Conservation (phyloP, 30 jellyfish, hydroid and myxozoan species). For the Chrysaora quinquecirrha region DNA sequence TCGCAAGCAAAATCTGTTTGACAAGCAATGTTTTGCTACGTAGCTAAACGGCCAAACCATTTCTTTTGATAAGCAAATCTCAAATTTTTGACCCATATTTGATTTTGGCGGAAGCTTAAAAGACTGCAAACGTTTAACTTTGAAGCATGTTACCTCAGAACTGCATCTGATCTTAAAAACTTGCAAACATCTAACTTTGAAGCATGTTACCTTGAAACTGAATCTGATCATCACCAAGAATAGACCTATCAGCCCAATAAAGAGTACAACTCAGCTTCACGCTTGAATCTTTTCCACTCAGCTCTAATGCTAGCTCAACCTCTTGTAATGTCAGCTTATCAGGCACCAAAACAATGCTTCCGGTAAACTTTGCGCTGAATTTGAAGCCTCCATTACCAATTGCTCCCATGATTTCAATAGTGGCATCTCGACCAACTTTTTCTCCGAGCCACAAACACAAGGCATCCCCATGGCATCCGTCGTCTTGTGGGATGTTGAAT, state of each 20-base stretch:
- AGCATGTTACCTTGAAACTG: slow-evolving; percentile 8
- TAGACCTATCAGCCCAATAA: not conserved
- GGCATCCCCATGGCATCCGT: slow-evolving; percentile 29
- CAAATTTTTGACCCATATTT: too few relatives aligned
- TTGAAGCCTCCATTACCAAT: not conserved
- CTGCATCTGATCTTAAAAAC: too few relatives aligned
- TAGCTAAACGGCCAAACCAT: too few relatives aligned
- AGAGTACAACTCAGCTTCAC: slow-evolving; percentile 6
- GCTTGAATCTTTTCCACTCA: slow-evolving; percentile 6
- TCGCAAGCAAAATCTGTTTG: too few relatives aligned
- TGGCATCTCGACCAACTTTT: slow-evolving; percentile 24
- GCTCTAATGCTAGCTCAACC: not conserved
- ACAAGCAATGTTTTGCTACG: too few relatives aligned
- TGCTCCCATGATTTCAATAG: slow-evolving; percentile 9
- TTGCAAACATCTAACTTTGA: too few relatives aligned
- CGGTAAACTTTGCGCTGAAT: not conserved
- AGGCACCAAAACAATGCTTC: not conserved
- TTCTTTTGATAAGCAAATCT: too few relatives aligned
- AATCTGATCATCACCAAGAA: slow-evolving; percentile 4
- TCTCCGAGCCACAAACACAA: slow-evolving; percentile 17
- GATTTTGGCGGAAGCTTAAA: too few relatives aligned
- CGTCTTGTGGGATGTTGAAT: slow-evolving; percentile 24
- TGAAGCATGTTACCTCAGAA: too few relatives aligned
- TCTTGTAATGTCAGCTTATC: slow-evolving; percentile 13
- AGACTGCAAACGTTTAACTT: too few relatives aligned